Evolutionary conservation across 2,113 vertebrate species (phyloP), one percentile per base, ranked within the genome.

Genomic region (Zeus faber): DNA sequence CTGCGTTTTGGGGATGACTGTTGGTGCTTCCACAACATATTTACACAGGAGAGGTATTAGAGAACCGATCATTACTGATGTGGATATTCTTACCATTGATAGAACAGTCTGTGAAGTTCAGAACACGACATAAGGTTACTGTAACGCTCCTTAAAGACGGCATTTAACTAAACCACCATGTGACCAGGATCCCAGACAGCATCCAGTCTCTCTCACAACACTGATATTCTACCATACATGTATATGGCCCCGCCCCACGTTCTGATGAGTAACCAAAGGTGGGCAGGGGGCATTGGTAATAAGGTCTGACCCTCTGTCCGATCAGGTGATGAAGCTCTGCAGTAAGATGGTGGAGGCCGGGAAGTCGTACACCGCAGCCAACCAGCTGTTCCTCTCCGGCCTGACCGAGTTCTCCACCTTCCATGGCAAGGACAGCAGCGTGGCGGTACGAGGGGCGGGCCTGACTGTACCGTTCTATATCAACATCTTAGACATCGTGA

Each of bases 321-420:
- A 67, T 52, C 70, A 91, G 89, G 88, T 90, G 67, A 86, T 83
- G 74, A 88, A 74, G 64, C 66, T 86, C 27, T 89, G 89, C 20
- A 31, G 66, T 20, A 85, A 79, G 58, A 88, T 89, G 89, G 85
- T 89, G 61, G 87, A 89, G 62, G 86, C 88, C 26, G 89, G 89
- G 6, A 87, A 91, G 65, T 59, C 62, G 0, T 91, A 89, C 70
- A 83, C 25, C 21, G 11, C 72, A n/a, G 74, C 87, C 70, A 90
- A 88, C 83, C 82, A 89, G 72, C 69, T 81, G 23, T 83, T 91
- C 2, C 76, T 91, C 25, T 72, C 31, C 10, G 71, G 82, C 4
- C 62, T 91, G 66, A 43, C 71, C 1, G 87, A 91, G 24, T 80
- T 91, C 9, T 81, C 74, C 0, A 10, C 6, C 2, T 50, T 62